A percentile compares a stretch with the other conserved stretches of the same genome.
Evolutionary conservation across 2,888 invertebrate species (phyloP).

Genomic region (Mythimna loreyi): DNA sequence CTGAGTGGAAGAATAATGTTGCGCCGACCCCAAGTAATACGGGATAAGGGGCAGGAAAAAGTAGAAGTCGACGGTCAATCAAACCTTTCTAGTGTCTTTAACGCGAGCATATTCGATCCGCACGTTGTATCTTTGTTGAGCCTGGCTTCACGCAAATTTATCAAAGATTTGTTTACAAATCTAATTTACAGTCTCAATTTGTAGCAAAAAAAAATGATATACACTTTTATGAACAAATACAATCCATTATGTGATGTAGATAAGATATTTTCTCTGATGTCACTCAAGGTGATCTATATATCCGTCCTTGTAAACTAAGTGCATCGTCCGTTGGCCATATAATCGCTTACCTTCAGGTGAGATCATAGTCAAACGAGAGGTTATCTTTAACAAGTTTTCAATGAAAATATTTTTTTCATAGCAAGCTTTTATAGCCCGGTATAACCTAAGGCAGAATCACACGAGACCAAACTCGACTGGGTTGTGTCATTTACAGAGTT

Average conservation of each 20-base stretch:
- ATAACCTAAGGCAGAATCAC: too few relatives aligned
- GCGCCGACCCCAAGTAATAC: too few relatives aligned
- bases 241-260: constrained; percentile 26
- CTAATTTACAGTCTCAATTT: constrained; percentile 1
- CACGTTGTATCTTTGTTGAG: not conserved
- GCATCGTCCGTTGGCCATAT: not conserved
- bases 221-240: constrained; percentile 8
- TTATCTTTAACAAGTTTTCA: too few relatives aligned
- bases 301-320: constrained; percentile 3
- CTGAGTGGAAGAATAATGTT: too few relatives aligned
- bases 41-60: too few relatives aligned
- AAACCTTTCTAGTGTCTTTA: not conserved
- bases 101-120: not conserved
- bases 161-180: constrained; percentile 24
- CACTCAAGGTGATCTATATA: constrained; percentile 4
- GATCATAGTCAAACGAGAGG: not conserved
- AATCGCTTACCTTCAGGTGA: not conserved
- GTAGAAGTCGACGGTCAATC: too few relatives aligned
- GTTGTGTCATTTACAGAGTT: too few relatives aligned
- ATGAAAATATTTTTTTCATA: too few relatives aligned
- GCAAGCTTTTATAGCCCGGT: too few relatives aligned
- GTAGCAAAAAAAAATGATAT: constrained; percentile 12
- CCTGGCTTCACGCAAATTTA: not conserved
- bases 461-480: too few relatives aligned
- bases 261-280: constrained; percentile 31